Evolutionary conservation across 2,113 vertebrate genomes (phyloP).

Genomic region (Eubucco bourcierii): DNA sequence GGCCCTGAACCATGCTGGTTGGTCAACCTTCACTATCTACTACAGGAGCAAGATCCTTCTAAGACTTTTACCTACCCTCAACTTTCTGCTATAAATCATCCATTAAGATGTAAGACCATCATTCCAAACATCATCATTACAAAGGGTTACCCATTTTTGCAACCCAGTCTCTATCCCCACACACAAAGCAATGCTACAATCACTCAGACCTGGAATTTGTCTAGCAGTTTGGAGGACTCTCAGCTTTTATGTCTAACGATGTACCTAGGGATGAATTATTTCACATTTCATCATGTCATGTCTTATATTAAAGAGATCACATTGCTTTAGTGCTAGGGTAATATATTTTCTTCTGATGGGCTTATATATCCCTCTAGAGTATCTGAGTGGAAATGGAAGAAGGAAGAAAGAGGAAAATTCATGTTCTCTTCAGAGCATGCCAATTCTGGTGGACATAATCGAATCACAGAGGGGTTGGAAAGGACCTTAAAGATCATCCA

Average conservation of each 20-base stretch:
- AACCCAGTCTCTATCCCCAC: neutral
- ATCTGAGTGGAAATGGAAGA: neutral
- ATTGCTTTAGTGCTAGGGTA: neutral
- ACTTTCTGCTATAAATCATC: neutral
- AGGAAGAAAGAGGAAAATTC: neutral
- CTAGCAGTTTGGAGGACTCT: neutral
- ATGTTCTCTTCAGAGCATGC: neutral
- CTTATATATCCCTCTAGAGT: neutral
- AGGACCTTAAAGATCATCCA: too few relatives aligned
- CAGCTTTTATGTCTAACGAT: neutral
- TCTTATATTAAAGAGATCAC: neutral
- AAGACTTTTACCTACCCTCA: neutral
- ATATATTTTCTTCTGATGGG: neutral
- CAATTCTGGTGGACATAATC: neutral
- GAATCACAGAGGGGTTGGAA: neutral
- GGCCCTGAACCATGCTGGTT: neutral
- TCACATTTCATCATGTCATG: neutral
- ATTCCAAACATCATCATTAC: neutral
- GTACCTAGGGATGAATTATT: neutral
- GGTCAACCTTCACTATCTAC: neutral
- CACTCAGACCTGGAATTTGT: neutral
- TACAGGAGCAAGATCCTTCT: neutral
- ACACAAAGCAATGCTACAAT: neutral
- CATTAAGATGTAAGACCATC: neutral
- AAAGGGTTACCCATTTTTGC: neutral